Evolutionary conservation across 2,888 invertebrate genomes (phyloP), one percentile per base, ranked within the genome.

Genomic region (Brachycybe producta): DNA sequence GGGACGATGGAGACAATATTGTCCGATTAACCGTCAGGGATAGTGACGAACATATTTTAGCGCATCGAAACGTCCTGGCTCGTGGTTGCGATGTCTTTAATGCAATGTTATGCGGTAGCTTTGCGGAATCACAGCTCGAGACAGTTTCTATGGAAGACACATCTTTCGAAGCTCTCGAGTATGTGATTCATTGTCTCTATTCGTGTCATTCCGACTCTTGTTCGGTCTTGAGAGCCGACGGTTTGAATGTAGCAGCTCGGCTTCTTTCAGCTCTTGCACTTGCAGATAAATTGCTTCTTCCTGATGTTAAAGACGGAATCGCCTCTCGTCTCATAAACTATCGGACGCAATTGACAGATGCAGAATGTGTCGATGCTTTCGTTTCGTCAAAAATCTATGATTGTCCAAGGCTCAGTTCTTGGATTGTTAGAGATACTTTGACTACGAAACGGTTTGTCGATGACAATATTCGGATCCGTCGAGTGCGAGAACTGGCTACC

Each of bases 31-130:
- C 2, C 5, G 26, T n/a, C 0, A 5, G 26, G 3, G 41, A 15
- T 8, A 5, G 5, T 32, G 30, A 8, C 13, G 32, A 30, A 1
- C 19, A 19, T 13, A 32, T 44, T 7, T 7, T 7, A 7, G 21
- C n/a, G 15, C 15, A 19, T 15, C 26, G 48, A 3, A 8, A 40
- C 1, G 5, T 48, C 1, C 11, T 40, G n/a, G 24, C 39, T 15
- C 8, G 28, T 3, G 7, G 17, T 27, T 19, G 39, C 27, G 48
- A 48, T 7, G 49, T 46, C 17, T 49, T 49, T 17, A 13, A 35
- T 13, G 43, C 42, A n/a, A 49, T 49, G 49, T 13, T 49, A 5
- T 21, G 24, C 19, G 49, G 49, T 1, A 1, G 19, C n/a, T 49
- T 49, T 43, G 8, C 35, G 2, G 49, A 49, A 24, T 21, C 49